These are phyloP conservation scores for Panulirus ornatus DNA, from an alignment of 1,140 invertebrate species.

Conservation along the genomic window DNA sequence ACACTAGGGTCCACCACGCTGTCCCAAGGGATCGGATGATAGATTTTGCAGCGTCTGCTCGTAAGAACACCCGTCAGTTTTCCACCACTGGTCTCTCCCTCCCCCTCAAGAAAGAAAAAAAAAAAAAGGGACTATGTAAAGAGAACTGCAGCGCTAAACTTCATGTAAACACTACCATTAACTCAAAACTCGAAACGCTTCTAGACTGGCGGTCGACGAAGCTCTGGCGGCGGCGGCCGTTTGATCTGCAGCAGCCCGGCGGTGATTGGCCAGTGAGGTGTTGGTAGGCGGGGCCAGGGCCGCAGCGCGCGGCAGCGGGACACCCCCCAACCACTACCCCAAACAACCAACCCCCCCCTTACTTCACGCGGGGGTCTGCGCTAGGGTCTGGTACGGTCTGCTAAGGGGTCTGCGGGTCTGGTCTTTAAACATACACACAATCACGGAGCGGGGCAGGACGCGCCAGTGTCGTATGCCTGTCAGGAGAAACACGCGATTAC, in stretches of 20 bases:
- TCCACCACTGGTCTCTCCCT: conserved; percentile 11
- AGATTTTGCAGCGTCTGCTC: neutral
- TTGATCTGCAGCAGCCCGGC: conserved; percentile 51
- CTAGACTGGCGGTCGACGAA: conserved; percentile 52
- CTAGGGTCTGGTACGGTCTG: no score
- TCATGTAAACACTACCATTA: conserved; percentile 72
- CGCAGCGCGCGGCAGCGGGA: conserved; percentile 15
- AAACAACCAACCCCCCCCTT: no score
- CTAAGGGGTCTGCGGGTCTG: no score
- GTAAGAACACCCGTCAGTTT: neutral
- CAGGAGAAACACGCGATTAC: conserved; percentile 66
- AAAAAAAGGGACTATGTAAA: conserved; percentile 26
- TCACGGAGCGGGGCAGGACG: conserved; percentile 55
- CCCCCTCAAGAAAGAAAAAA: no score
- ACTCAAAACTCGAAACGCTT: conserved; percentile 71
- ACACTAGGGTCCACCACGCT: neutral
- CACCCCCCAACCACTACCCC: no score
- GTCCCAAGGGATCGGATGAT: no score
- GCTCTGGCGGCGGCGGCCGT: conserved; percentile 61
- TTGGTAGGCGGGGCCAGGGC: conserved; percentile 54
- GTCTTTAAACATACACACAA: conserved; percentile 62
- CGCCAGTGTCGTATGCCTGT: conserved; percentile 71
- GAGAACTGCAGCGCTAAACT: conserved; percentile 65
- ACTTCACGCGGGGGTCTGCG: conserved; percentile 54
- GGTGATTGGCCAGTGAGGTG: conserved; percentile 63